phyloP scores from a whole-genome alignment of 2,888 invertebrate genomes.

The Eurois occulta region DNA sequence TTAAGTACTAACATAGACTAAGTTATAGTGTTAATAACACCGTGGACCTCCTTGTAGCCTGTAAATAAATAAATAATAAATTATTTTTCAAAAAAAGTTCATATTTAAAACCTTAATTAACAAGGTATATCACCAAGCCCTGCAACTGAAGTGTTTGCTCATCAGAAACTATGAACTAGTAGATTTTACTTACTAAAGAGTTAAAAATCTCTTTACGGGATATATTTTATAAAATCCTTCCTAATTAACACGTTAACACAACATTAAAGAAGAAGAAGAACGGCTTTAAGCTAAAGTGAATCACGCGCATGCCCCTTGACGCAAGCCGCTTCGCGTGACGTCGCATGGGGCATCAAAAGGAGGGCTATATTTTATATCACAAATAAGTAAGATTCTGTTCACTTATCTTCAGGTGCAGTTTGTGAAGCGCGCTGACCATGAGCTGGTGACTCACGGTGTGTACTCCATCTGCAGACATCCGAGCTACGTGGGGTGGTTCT shows the following conservation, averaged over 20 bases:
- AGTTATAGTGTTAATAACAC: no score
- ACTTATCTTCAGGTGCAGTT: conserved; percentile 92
- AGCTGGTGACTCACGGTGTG: conserved; percentile 96
- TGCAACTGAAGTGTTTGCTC: background rate
- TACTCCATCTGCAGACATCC: conserved; percentile 97
- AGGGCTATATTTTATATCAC: background rate
- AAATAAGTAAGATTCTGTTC: background rate
- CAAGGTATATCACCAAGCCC: no score
- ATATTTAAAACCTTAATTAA: background rate
- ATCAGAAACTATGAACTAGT: background rate
- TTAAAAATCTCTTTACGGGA: background rate
- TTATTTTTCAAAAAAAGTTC: background rate
- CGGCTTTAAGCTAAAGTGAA: background rate
- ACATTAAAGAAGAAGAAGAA: no score
- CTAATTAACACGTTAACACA: background rate
- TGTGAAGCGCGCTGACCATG: conserved; percentile 94
- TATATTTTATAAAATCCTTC: background rate
- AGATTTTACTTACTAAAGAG: background rate
- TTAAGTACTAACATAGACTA: no score
- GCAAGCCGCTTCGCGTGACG: background rate
- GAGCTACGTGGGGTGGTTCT: conserved; percentile 99
- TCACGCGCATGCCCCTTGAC: background rate
- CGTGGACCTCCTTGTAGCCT: no score
- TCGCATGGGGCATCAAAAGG: background rate
- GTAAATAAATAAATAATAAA: no score